Percentiles rank a stretch among this genome's conserved stretches.
Evolutionary conservation across 1,140 invertebrate species (phyloP).

Genomic region (Littorina saxatilis): DNA sequence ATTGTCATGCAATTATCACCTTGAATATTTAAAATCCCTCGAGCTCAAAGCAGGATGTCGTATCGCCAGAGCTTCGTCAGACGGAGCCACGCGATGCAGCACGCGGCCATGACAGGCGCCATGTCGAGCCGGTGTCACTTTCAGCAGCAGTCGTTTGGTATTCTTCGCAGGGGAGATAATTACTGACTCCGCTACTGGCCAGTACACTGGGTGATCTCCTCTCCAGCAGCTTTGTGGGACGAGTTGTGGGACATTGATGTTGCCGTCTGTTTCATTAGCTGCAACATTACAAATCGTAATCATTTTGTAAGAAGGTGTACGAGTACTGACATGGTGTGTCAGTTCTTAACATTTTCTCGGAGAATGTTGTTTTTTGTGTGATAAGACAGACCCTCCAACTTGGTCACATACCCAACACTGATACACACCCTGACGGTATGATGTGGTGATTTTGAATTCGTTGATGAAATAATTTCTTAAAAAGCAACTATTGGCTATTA

Average conservation of each 20-base stretch:
- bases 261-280: background rate
- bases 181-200: background rate
- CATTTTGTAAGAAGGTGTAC: no score
- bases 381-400: no score
- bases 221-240: background rate
- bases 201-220: background rate
- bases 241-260: background rate
- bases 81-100: background rate
- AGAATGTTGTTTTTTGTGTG: no score
- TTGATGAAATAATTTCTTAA: no score
- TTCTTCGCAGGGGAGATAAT: background rate
- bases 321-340: no score
- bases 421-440: no score
- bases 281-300: background rate
- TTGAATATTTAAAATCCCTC: constrained; percentile 12
- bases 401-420: no score
- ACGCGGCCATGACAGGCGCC: background rate
- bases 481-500: no score
- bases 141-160: background rate
- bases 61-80: constrained; percentile 10
- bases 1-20: no score
- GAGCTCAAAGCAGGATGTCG: background rate
- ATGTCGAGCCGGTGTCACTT: background rate
- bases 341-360: no score
- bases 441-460: no score